Evolutionary conservation across 2,888 invertebrate genomes (phyloP), one percentile per base, ranked within the genome.

Genomic region (Cancer borealis): DNA sequence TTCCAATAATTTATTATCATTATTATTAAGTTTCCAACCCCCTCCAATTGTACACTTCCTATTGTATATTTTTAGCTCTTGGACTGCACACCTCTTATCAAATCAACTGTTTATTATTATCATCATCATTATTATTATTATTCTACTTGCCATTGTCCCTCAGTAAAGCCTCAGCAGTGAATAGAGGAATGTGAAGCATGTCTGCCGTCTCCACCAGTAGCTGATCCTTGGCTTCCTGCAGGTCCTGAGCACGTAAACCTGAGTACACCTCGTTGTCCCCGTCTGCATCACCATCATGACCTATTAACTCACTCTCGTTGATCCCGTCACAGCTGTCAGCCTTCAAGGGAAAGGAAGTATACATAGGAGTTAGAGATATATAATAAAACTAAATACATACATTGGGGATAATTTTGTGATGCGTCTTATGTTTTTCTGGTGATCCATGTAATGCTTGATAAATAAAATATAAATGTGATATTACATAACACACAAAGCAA

Each of bases 141-240:
- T 39, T 39, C 39, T 39, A 45, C 96, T 96, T 96, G 97, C 98
- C 98, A 96, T 98, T 97, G 96, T 97, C 97, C 96, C 98, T 96
- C 46, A 98, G 97, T 90, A 98, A 96, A 54, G 97, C 98, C 96
- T 98, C 98, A 54, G 98, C 98, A 93, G 98, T 97, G 96, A 98
- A 98, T 88, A 98, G 97, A 4, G 98, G 97, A 92, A 98, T 97
- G 96, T 97, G 97, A 88, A 98, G 97, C 98, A 98, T 98, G 96
- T 98, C 98, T 8, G 98, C 97, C 3, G 98, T 98, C 96, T 98
- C 98, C 46, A 98, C 97, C 66, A 98, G 96, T 92, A 98, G 96
- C 96, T 97, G 97, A 96, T 98, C 98, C 96, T 98, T 98, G 66
- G 97, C 97, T 96, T 98, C 98, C 96, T 98, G 97, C 66, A 98